Conservation (phyloP, 2,797 vertebrate species). For the Euphonia xanthogaster region DNA sequence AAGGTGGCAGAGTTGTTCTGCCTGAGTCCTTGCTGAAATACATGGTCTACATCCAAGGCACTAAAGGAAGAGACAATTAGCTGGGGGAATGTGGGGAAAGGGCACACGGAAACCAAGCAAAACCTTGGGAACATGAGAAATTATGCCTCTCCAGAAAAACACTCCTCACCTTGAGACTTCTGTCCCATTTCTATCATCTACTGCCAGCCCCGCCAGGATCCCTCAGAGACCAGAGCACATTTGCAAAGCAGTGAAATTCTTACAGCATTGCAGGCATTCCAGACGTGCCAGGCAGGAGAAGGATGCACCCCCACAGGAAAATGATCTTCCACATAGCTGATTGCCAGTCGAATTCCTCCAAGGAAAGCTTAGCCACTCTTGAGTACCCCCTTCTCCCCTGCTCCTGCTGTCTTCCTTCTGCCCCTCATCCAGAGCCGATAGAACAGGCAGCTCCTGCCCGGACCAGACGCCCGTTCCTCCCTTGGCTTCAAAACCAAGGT, state of each 20-base stretch:
- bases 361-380: neutral
- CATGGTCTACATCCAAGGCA: neutral
- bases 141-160: neutral
- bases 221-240: neutral
- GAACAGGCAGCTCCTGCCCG: neutral
- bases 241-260: neutral
- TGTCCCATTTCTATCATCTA: neutral
- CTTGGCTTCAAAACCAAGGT: constrained; percentile 14
- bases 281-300: neutral
- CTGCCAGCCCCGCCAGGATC: fast-evolving
- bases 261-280: constrained; percentile 17
- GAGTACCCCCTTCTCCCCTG: neutral
- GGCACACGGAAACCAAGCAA: neutral
- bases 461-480: neutral
- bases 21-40: neutral
- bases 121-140: neutral
- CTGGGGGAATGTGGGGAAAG: neutral
- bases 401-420: neutral
- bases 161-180: neutral
- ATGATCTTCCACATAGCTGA: neutral
- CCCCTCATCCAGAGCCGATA: neutral
- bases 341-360: neutral
- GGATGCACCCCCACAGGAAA: constrained; percentile 38
- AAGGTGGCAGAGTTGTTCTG: neutral
- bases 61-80: neutral